Evolutionary conservation across 2,888 invertebrate genomes (phyloP), one percentile per base, ranked within the genome.

Genomic region (Andrena praecox): DNA sequence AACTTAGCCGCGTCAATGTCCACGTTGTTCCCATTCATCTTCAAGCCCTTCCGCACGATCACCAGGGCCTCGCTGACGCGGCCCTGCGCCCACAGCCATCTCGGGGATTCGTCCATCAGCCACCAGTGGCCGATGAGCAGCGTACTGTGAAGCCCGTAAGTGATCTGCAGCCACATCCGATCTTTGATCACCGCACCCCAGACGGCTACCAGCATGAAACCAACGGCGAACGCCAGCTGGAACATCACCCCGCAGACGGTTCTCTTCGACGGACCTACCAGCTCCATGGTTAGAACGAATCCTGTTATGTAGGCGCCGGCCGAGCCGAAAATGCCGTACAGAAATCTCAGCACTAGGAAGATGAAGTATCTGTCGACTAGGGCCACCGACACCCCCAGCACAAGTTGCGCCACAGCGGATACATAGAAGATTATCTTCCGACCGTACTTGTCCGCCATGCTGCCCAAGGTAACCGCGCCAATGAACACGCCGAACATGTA

Each of bases 51-150:
- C 87, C 96, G 95, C 4, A 97, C 95, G 82, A 98, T 97, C 10
- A 95, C 95, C 0, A 97, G 95, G 0, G 98, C 96, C 93, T 98
- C 97, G 68, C 95, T 95, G 0, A 95, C 94, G 64, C 96, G 95
- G 0, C 97, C 98, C 92, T 98, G 97, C 50, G 96, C 96, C 98
- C 98, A 98, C 7, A 98, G 94, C 98, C 98, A 98, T 20, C 98
- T 95, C 0, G 98, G 97, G 7, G 98, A 98, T 94, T 98, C 98
- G 89, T 98, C 98, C 96, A 98, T 96, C 4, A 97, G 94, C 98
- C 98, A 98, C 95, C 97, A 97, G 91, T 98, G 97, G 0, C 96
- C 96, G 48, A 98, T 93, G 0, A 98, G 95, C 0, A 97, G 92
- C 24, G 96, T 93, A 69, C 97, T 96, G 90, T 98, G 98, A 42